phyloP scores from a whole-genome alignment of 2,888 invertebrate species.

The Euplexia lucipara region DNA sequence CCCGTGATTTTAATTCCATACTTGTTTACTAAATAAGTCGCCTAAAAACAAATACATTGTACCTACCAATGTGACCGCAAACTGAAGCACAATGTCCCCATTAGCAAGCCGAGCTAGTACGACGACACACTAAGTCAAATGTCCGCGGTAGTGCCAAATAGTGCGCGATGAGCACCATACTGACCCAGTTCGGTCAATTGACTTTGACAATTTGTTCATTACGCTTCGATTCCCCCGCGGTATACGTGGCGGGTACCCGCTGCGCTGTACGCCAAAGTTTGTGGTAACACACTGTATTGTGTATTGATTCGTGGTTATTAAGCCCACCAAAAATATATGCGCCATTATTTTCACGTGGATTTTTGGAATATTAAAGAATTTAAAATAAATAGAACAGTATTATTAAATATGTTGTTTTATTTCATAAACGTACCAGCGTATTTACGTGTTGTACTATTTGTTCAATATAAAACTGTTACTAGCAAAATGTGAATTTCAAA shows the following conservation, averaged over 20 bases:
- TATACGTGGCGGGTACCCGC: constrained; percentile 6
- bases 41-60: background rate
- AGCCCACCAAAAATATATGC: constrained; percentile 16
- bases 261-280: constrained; percentile 8
- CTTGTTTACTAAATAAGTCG: background rate
- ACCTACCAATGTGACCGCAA: background rate
- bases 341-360: background rate
- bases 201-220: constrained; percentile 54
- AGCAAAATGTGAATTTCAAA: too few species aligned
- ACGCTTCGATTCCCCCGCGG: constrained; percentile 21
- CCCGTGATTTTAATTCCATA: background rate
- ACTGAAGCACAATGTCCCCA: constrained; percentile 9
- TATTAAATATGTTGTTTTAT: too few species aligned
- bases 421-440: too few species aligned
- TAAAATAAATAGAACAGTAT: background rate
- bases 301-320: constrained; percentile 28
- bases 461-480: too few species aligned
- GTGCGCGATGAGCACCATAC: constrained; percentile 45
- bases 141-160: constrained; percentile 51
- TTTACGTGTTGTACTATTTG: too few species aligned
- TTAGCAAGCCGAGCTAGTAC: constrained; percentile 35
- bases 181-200: constrained; percentile 56
- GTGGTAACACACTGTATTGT: constrained; percentile 18
- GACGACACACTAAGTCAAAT: constrained; percentile 44
- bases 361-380: background rate